A percentile compares a stretch with the other conserved stretches of the same genome.
Evolutionary conservation across 2,797 vertebrate species (phyloP).

Genomic region (Propithecus deckenii): DNA sequence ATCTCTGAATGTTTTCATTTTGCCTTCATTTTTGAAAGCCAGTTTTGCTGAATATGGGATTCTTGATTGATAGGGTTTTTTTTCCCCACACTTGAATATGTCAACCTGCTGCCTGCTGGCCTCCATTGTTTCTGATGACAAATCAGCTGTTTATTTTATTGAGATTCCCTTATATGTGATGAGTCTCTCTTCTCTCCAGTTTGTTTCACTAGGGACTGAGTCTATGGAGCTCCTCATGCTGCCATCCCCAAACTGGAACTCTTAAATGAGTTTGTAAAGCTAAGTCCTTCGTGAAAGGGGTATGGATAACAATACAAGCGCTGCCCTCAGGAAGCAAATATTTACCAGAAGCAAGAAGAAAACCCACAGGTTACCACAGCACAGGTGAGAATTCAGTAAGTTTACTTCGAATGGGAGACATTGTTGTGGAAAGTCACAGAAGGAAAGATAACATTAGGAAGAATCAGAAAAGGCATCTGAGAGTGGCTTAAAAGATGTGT

Average conservation of each 20-base stretch:
- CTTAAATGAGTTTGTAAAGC: neutral
- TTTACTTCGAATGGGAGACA: neutral
- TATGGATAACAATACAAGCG: neutral
- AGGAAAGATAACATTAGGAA: neutral
- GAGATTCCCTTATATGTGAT: neutral
- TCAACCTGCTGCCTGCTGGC: neutral
- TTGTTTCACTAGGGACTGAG: neutral
- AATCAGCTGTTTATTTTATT: neutral
- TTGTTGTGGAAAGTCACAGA: neutral
- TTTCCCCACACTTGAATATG: neutral
- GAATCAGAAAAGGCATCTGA: conserved; percentile 11
- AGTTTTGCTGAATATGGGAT: neutral
- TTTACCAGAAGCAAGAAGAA: conserved; percentile 12
- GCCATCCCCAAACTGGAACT: neutral
- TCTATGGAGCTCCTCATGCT: neutral
- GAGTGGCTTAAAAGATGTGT: neutral
- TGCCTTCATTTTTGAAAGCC: conserved; percentile 19
- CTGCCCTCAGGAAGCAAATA: neutral
- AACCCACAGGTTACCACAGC: neutral
- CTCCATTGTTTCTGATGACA: neutral
- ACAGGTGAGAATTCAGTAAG: neutral
- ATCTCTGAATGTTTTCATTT: neutral
- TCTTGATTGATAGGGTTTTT: neutral
- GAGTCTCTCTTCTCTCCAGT: neutral
- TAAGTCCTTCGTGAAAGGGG: neutral